phyloP scores from a whole-genome alignment of 2,888 invertebrate species.

The Tortricodes alternella region DNA sequence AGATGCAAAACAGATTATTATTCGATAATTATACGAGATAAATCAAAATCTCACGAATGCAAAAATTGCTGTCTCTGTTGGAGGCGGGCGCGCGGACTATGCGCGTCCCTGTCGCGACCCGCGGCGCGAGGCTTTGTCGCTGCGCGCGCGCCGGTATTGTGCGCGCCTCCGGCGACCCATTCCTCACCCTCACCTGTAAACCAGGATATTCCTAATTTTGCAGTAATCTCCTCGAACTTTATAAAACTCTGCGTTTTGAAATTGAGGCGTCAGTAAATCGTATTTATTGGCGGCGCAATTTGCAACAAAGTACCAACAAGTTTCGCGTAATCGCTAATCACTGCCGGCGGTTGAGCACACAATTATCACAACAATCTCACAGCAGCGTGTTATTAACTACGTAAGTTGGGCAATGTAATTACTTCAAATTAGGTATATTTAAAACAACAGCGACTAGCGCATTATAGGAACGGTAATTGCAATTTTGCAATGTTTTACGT shows the following conservation, averaged over 20 bases:
- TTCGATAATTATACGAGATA: slow-evolving; percentile 80
- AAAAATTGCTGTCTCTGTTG: slow-evolving; percentile 52
- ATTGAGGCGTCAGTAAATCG: slow-evolving; percentile 76
- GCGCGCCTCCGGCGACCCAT: slow-evolving; percentile 72
- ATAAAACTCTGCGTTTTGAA: slow-evolving; percentile 73
- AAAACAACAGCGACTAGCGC: slow-evolving; percentile 17
- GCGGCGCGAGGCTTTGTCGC: slow-evolving; percentile 59
- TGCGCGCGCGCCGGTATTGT: slow-evolving; percentile 62
- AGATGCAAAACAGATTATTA: slow-evolving; percentile 81
- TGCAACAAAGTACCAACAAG: slow-evolving; percentile 39
- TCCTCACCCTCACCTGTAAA: slow-evolving; percentile 73
- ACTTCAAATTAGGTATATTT: slow-evolving; percentile 25
- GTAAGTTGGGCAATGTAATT: slow-evolving; percentile 24
- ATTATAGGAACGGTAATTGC: not conserved
- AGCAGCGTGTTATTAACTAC: slow-evolving; percentile 20
- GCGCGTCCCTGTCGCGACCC: slow-evolving; percentile 54
- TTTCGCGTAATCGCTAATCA: slow-evolving; percentile 61
- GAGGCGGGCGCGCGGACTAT: slow-evolving; percentile 38
- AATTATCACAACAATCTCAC: slow-evolving; percentile 32
- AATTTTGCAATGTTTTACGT: not conserved
- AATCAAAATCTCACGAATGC: slow-evolving; percentile 74
- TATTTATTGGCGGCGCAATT: slow-evolving; percentile 65
- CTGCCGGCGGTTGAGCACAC: slow-evolving; percentile 49
- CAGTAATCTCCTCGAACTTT: slow-evolving; percentile 74
- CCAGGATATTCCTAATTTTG: slow-evolving; percentile 81